Conservation (phyloP, 2,888 invertebrate species). For the Apeira syringaria region DNA sequence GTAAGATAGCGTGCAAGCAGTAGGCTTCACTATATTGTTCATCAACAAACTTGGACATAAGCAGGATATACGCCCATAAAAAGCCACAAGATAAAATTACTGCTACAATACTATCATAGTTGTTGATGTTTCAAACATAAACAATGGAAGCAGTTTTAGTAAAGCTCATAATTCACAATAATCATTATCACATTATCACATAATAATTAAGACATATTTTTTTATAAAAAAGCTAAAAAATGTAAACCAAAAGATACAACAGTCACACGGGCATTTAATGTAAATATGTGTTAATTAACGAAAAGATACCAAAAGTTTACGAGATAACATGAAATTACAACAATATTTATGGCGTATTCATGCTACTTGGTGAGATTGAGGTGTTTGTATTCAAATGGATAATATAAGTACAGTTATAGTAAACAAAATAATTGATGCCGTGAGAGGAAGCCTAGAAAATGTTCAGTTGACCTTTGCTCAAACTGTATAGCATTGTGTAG, state of each 20-base stretch:
- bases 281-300: conserved; percentile 17
- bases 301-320: conserved; percentile 12
- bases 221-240: background rate
- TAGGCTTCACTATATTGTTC: no score
- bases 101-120: no score
- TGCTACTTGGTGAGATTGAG: conserved; percentile 12
- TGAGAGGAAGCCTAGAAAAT: conserved; percentile 45
- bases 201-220: no score
- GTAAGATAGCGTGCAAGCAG: no score
- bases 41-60: no score
- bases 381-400: conserved; percentile 13
- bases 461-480: conserved; percentile 19
- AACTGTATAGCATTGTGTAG: no score
- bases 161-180: no score
- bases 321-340: conserved; percentile 27
- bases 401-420: conserved; percentile 41
- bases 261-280: conserved; percentile 13
- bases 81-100: no score
- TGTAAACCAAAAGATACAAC: background rate
- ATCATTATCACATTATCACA: no score
- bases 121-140: background rate
- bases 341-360: conserved; percentile 14
- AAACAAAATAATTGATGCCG: conserved; percentile 56
- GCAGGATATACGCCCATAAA: no score
- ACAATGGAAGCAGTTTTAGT: background rate